Evolutionary conservation across 2,113 vertebrate genomes (phyloP).

Genomic region (Megaleporinus macrocephalus): DNA sequence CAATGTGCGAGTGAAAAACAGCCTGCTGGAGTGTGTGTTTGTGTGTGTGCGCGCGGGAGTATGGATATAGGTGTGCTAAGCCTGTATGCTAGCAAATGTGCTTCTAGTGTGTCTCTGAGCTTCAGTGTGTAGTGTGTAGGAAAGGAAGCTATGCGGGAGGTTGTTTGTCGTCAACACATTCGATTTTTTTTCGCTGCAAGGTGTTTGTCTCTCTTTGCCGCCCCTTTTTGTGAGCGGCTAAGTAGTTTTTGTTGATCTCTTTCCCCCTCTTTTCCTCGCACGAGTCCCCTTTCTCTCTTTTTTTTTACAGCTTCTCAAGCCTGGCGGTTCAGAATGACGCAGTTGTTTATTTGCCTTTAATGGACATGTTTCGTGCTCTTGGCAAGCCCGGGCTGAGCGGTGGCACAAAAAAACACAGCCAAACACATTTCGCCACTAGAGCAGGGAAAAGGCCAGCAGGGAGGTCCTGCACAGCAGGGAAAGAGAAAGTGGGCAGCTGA

Average conservation of each 20-base stretch:
- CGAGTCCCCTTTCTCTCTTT: too few relatives aligned
- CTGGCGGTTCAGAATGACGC: neutral
- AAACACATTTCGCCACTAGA: constrained; percentile 3
- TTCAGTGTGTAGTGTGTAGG: neutral
- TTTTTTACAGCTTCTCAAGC: constrained; percentile 28
- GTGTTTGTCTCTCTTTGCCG: neutral
- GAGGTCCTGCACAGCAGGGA: neutral
- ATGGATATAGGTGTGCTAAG: constrained; percentile 15
- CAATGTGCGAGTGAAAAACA: constrained; percentile 53
- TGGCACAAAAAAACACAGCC: constrained; percentile 23
- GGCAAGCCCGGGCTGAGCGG: constrained; percentile 7
- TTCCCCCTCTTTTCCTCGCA: neutral
- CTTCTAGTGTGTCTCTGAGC: neutral
- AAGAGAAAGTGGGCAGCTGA: neutral
- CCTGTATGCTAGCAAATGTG: constrained; percentile 19
- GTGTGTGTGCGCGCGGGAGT: constrained; percentile 26
- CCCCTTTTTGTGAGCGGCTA: constrained; percentile 1
- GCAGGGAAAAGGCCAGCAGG: neutral
- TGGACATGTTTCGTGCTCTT: constrained; percentile 20
- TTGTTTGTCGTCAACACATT: constrained; percentile 33
- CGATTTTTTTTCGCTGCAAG: constrained; percentile 6
- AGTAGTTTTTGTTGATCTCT: constrained; percentile 31
- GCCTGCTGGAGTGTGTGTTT: constrained; percentile 31
- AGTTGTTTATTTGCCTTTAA: constrained; percentile 48
- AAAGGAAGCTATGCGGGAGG: constrained; percentile 2